phyloP scores from a whole-genome alignment of 2,797 vertebrate species.

The Tiaroga cobitis region DNA sequence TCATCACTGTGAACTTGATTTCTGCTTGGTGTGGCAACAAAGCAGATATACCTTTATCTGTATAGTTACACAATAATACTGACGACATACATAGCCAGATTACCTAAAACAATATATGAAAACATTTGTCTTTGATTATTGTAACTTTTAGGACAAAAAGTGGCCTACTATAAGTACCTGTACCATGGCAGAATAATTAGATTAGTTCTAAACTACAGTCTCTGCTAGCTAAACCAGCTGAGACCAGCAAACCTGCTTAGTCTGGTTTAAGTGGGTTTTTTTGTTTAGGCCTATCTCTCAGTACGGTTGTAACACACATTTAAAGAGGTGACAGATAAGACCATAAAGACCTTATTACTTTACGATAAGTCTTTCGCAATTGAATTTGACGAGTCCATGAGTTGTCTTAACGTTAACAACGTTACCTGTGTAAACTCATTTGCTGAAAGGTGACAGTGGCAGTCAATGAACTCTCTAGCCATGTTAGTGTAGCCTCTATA shows the following conservation, averaged over 20 bases:
- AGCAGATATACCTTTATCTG: background rate
- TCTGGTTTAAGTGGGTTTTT: background rate
- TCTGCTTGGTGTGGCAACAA: constrained; percentile 13
- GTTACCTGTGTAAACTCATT: constrained; percentile 72
- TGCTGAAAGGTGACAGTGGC: constrained; percentile 75
- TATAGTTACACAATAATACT: background rate
- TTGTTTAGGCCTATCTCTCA: no score
- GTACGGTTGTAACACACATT: background rate
- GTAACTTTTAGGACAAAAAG: background rate
- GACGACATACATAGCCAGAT: background rate
- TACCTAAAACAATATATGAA: background rate
- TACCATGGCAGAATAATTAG: background rate
- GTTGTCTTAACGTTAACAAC: no score
- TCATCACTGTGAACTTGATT: background rate
- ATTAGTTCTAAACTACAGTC: background rate
- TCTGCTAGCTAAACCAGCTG: background rate
- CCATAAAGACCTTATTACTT: background rate
- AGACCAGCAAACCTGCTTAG: background rate
- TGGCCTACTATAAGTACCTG: background rate
- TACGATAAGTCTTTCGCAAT: background rate
- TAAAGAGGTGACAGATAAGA: background rate
- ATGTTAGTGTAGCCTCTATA: constrained; percentile 41
- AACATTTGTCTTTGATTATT: background rate
- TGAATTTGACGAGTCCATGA: background rate
- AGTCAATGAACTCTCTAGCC: constrained; percentile 69